Evolutionary conservation across 30 jellyfish, hydroid and myxozoan species (phyloP), one percentile per base, ranked within the genome.

Genomic region (Aurelia sp.): DNA sequence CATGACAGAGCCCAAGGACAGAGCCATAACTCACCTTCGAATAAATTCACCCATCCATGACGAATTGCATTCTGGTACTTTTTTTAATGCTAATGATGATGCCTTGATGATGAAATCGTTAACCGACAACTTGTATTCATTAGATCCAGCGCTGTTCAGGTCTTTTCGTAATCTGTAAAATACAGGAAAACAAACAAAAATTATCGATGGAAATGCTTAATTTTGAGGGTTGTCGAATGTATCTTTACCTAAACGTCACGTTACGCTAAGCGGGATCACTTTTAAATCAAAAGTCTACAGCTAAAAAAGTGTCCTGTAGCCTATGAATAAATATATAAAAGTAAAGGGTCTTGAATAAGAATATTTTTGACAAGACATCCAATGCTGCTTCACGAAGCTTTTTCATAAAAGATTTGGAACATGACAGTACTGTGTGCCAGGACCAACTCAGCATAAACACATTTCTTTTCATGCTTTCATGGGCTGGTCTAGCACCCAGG

Each of bases 51-150:
- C 93, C 97, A 94, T 88, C 99, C 99, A 94, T 23, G 93, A 86
- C 37, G 99, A 94, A 82, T 94, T 94, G 88, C 97, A 94, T 61
- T 94, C 99, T n/a, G 99, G 99, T 35, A 94, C 94, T 55, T 85
- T 87, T 41, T 71, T 81, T 31, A 94, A 74, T 13, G 97, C 91
- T 19, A 94, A 60, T 72, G 97, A 82, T 4, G 97, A 76, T 8
- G 99, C 99, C 71, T 94, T 94, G 67, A 94, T 76, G 71, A 94
- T 90, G 90, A 94, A 94, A 79, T 94, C 99, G 59, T 94, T 94
- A 17, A 94, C 91, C 0, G 99, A 94, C 21, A 94, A 66, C 65
- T 94, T 94, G 74, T 69, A 87, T 11, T 72, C 66, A 27, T 79
- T 95, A 7, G 66, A 50, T 18, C 92, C 86, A 2, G 59, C 60